Evolutionary conservation across 2,888 invertebrate species (phyloP), one percentile per base, ranked within the genome.

Genomic region (Pyrochroa serraticornis): DNA sequence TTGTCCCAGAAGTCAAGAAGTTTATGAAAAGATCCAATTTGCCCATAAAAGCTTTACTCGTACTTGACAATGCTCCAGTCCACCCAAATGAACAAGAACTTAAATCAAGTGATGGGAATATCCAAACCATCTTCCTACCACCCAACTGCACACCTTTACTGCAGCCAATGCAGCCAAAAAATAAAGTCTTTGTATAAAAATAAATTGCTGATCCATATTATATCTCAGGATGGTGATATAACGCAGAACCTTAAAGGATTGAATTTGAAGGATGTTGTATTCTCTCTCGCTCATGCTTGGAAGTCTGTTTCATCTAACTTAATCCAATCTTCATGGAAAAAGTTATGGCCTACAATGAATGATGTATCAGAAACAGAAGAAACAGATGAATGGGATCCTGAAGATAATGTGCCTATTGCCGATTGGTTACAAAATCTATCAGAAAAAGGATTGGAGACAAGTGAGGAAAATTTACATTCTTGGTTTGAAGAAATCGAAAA

Each of bases 11-110:
- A 60, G 67, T 70, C 5, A 67, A 58, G 48, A 63, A 65, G 42
- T 68, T 65, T 62, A 64, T 72, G 67, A 66, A 63, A 64, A 63
- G 56, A 63, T 67, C 58, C 8, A 70, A 69, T 34, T 49, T 58
- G 39, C 49, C 58, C 22, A 13, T 37, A 62, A 69, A 71, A 68
- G 69, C 67, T 37, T 43, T 64, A 59, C 64, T 72, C 56, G 58
- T 71, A 56, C 62, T 71, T 37, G 55, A 57, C 44, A 58, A 59
- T 56, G 43, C 50, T 44, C 50, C 43, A 43, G 56, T 58, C 37
- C 62, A 70, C 68, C 63, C 69, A 66, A 65, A 67, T 46, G 66
- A 69, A 66, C 63, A 69, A 65, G 66, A 71, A 65, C 66, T 73
- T 57, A 68, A 49, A 68, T 69, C 70, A 66, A 67, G 62, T 60